These are phyloP conservation scores for Diaphora mendica DNA, from an alignment of 2,888 invertebrate species.

Conservation along the genomic window DNA sequence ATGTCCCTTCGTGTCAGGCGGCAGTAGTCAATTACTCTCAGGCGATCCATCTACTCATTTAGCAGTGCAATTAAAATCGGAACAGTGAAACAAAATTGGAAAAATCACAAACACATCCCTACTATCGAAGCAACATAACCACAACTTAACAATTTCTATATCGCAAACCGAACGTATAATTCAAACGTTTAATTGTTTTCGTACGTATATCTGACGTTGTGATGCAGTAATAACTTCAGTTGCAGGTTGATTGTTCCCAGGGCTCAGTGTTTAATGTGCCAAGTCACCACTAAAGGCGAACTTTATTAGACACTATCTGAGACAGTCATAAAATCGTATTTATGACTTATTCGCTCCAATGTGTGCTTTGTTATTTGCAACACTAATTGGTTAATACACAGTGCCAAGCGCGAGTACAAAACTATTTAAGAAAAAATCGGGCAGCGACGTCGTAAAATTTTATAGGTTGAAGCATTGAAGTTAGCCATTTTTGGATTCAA, in stretches of 20 bases:
- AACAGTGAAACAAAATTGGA: no score
- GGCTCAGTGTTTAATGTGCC: conserved; percentile 56
- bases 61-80: no score
- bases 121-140: conserved; percentile 18
- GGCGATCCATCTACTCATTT: no score
- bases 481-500: background rate
- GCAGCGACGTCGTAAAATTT: background rate
- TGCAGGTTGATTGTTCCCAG: conserved; percentile 39
- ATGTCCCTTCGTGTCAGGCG: no score
- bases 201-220: conserved; percentile 19
- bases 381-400: conserved; percentile 72
- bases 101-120: background rate
- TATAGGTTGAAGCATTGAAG: conserved; percentile 4
- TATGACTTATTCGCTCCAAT: conserved; percentile 64
- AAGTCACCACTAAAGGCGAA: conserved; percentile 66
- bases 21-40: no score
- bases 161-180: conserved; percentile 7
- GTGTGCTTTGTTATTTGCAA: conserved; percentile 55
- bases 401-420: conserved; percentile 21
- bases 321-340: conserved; percentile 69
- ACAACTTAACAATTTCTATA: conserved; percentile 16
- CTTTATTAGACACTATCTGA: conserved; percentile 71
- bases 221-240: conserved; percentile 29
- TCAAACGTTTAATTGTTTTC: conserved; percentile 22
- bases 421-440: conserved; percentile 15